Evolutionary conservation across 2,113 vertebrate species (phyloP), one percentile per base, ranked within the genome.

Genomic region (Bagarius yarrelli): DNA sequence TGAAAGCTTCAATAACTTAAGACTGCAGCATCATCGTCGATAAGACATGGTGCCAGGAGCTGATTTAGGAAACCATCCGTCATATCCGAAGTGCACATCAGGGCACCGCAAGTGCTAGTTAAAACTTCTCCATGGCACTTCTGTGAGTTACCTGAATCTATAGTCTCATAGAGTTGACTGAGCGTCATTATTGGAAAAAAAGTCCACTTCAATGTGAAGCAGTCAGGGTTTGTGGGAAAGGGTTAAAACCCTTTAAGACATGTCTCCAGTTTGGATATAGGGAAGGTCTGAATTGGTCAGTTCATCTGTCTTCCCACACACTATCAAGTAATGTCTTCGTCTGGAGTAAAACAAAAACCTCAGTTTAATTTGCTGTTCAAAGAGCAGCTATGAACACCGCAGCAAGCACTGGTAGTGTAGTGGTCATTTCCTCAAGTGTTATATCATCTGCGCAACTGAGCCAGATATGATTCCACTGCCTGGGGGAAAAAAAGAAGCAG

Each of bases 391-490:
- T 77, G 69, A 55, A 67, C 59, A 80, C 80, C 53, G 59, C 77
- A 86, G 52, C 78, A 84, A 84, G 78, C 78, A 77, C 74, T n/a
- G n/a, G n/a, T n/a, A n/a, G 4, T 34, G 88, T 89, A 93, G 92
- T 92, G 91, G 91, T 91, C 79, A 72, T 86, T 82, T 91, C 90
- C 87, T 88, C 73, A 73, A 73, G 85, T 83, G 87, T 86, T 84
- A 87, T 86, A 80, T 85, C 40, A 84, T 98, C 94, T 97, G 91
- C 93, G 94, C 85, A 98, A 92, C 85, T 96, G 95, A 84, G 93
- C 94, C 83, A 98, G 93, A 92, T 95, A 95, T 86, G 93, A 92
- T 90, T 95, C 94, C 80, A 98, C 91, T 85, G 92, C 93, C 97
- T 98, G 91, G 84, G 14, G 47, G 11, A 47, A 25, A 52, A 69